Conservation (phyloP, 2,113 vertebrate genomes). For the Phyllostomus hastatus region DNA sequence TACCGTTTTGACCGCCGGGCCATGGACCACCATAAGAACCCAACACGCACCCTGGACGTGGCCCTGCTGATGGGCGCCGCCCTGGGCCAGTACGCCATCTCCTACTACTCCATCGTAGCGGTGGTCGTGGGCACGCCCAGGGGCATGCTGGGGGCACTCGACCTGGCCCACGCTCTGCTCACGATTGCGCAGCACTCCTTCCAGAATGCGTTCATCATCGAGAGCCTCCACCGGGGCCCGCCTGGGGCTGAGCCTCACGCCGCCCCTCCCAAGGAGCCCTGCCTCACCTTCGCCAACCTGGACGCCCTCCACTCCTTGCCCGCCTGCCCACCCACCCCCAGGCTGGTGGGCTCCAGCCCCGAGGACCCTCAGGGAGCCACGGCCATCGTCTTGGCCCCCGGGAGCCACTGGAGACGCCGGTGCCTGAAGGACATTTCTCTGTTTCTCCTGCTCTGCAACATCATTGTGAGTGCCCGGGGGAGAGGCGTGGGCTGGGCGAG, state of each 20-base stretch:
- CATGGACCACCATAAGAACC: constrained; percentile 91
- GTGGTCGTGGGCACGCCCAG: constrained; percentile 82
- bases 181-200: constrained; percentile 91
- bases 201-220: constrained; percentile 95
- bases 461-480: constrained; percentile 88
- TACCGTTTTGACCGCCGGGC: constrained; percentile 91
- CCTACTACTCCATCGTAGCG: constrained; percentile 93
- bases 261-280: constrained; percentile 64
- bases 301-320: constrained; percentile 76
- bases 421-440: constrained; percentile 90
- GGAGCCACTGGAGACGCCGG: constrained; percentile 86
- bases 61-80: constrained; percentile 92
- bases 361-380: constrained; percentile 39
- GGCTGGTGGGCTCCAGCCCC: not conserved
- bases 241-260: constrained; percentile 39
- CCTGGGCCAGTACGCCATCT: constrained; percentile 91
- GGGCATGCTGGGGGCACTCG: constrained; percentile 80
- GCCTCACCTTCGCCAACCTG: constrained; percentile 85
- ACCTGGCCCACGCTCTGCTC: constrained; percentile 86
- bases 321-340: rapidly evolving
- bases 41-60: constrained; percentile 92
- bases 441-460: constrained; percentile 91
- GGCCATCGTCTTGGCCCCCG: not conserved
- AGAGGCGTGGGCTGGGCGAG: not conserved
- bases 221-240: constrained; percentile 92